phyloP scores from a whole-genome alignment of 2,888 invertebrate genomes.

The Eilema sororculum region DNA sequence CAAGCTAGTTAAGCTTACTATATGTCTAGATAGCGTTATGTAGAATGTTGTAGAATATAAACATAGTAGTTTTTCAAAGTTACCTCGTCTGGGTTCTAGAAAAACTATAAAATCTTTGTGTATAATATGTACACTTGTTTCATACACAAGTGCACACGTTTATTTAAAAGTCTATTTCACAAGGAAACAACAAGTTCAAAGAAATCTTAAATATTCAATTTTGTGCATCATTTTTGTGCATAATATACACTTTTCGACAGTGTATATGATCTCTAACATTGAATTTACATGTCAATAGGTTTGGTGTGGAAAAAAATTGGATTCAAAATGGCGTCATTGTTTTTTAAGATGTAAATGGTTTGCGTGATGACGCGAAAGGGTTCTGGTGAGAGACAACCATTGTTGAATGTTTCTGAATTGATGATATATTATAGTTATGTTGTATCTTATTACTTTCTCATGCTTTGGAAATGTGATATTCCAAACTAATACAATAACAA shows the following conservation, averaged over 20 bases:
- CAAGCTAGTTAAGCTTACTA: no score
- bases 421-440: neutral
- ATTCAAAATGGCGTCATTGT: slow-evolving; percentile 43
- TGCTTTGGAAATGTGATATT: no score
- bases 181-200: neutral
- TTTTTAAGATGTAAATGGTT: slow-evolving; percentile 27
- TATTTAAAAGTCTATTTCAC: neutral
- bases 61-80: no score
- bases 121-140: neutral
- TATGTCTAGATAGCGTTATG: no score
- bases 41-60: no score
- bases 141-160: neutral
- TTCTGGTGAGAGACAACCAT: neutral
- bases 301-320: slow-evolving; percentile 36
- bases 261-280: slow-evolving; percentile 27
- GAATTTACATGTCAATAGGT: slow-evolving; percentile 52
- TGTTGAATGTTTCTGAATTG: slow-evolving; percentile 3
- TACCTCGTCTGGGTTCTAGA: neutral
- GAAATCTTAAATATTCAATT: neutral
- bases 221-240: slow-evolving; percentile 4
- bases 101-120: neutral
- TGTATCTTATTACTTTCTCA: no score
- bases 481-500: no score
- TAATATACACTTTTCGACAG: neutral
- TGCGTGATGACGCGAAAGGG: neutral